phyloP scores from a whole-genome alignment of 2,113 vertebrate species.

The Rhagologus leucostigma region DNA sequence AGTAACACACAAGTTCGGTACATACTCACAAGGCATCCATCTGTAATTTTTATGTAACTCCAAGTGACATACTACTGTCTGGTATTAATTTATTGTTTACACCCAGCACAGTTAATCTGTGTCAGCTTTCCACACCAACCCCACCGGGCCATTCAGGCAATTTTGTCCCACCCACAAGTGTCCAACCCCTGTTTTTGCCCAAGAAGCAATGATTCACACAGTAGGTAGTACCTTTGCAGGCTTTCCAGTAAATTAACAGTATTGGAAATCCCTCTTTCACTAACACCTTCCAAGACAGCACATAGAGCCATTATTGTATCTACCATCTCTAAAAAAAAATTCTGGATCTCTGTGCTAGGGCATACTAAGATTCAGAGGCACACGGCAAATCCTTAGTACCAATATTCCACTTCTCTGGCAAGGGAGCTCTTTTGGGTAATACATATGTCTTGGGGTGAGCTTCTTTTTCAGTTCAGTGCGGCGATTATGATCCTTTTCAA shows the following conservation, averaged over 20 bases:
- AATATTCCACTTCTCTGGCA: background rate
- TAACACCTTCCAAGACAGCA: background rate
- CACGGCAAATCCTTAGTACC: background rate
- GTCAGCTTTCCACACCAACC: accelerated
- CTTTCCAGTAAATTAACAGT: background rate
- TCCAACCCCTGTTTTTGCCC: background rate
- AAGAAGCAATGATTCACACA: background rate
- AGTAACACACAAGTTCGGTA: accelerated
- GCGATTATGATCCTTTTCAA: background rate
- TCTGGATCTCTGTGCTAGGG: background rate
- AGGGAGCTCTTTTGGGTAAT: accelerated
- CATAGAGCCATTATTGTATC: accelerated
- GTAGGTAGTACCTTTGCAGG: accelerated
- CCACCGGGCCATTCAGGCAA: background rate
- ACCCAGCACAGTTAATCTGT: background rate
- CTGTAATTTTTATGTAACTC: accelerated
- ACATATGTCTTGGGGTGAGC: background rate
- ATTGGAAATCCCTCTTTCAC: background rate
- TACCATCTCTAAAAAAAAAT: background rate
- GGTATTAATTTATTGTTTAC: background rate
- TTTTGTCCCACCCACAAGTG: background rate
- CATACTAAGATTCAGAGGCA: background rate
- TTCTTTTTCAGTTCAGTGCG: background rate
- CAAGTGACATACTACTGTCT: background rate
- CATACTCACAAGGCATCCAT: background rate